Evolutionary conservation across 2,888 invertebrate genomes (phyloP).

Genomic region (Ochropacha duplaris): DNA sequence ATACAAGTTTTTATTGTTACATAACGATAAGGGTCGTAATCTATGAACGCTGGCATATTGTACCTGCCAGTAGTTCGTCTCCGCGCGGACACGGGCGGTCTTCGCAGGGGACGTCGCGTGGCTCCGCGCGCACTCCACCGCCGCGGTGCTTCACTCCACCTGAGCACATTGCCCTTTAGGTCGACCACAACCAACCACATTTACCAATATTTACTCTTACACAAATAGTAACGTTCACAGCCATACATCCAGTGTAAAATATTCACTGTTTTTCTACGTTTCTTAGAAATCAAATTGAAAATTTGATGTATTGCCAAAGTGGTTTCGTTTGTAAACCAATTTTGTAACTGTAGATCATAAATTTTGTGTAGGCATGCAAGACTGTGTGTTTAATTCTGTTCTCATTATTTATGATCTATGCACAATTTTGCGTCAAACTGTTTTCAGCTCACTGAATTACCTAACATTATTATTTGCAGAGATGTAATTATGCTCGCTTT

Average conservation of each 20-base stretch:
- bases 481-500: neutral
- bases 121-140: conserved; percentile 78
- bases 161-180: conserved; percentile 39
- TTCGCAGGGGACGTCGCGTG: conserved; percentile 73
- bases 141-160: conserved; percentile 77
- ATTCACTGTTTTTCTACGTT: neutral
- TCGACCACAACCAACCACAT: conserved; percentile 34
- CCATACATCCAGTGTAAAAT: neutral
- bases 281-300: conserved; percentile 12
- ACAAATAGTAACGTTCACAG: conserved; percentile 1
- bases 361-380: neutral
- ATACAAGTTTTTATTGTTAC: neutral
- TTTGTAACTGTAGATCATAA: conserved; percentile 2
- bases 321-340: conserved; percentile 5
- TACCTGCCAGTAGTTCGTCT: conserved; percentile 86
- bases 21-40: neutral
- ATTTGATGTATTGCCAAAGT: conserved; percentile 30
- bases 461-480: neutral
- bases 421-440: neutral
- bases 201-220: conserved; percentile 4
- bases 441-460: neutral
- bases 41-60: conserved; percentile 9
- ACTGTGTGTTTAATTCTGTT: neutral
- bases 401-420: conserved; percentile 1
- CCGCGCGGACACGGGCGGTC: conserved; percentile 81